Evolutionary conservation across 2,113 vertebrate genomes (phyloP), one percentile per base, ranked within the genome.

Genomic region (Xerus inauris): DNA sequence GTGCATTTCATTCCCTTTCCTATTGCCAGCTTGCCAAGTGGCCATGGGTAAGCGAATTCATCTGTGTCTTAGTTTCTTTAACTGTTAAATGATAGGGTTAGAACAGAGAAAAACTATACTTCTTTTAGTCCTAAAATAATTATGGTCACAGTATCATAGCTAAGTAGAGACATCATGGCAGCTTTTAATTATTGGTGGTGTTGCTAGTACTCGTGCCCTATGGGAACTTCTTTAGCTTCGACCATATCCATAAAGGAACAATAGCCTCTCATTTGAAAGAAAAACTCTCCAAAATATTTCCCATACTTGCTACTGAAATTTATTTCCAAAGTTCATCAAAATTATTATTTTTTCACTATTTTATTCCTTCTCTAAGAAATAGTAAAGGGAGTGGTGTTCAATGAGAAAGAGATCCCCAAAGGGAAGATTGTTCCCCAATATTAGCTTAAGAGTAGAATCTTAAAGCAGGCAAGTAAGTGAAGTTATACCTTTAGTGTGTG

Each of bases 11-110:
- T 6, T 35, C 3, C 42, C 5, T 8, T 62, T 32, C 2, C 73
- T 1, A 0, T 26, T 38, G 20, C 82, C 57, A 32, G 8, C 54
- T 22, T 77, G 79, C 71, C 71, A 6, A 67, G 75, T 14, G 28
- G 76, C 80, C 40, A 28, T 51, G 71, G 22, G 22, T 7, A n/a
- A 59, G 71, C 54, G 80, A 57, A 65, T 38, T 4, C 75, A 47
- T 71, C 62, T 22, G 71, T 62, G n/a, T 80, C 95, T 97, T 75
- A 79, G 83, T 95, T 91, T 79, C 92, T 94, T 89, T 96, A 84
- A 69, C 87, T 87, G 83, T 84, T 82, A 94, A 97, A 95, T 97
- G 90, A 96, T 42, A 97, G 90, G 79, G 80, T 95, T 86, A 51
- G 49, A 45, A 42, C 85, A 59, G 32, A 51, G 82, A n/a, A 76